Evolutionary conservation across 2,113 vertebrate genomes (phyloP), one percentile per base, ranked within the genome.

Genomic region (Apaloderma vittatum): DNA sequence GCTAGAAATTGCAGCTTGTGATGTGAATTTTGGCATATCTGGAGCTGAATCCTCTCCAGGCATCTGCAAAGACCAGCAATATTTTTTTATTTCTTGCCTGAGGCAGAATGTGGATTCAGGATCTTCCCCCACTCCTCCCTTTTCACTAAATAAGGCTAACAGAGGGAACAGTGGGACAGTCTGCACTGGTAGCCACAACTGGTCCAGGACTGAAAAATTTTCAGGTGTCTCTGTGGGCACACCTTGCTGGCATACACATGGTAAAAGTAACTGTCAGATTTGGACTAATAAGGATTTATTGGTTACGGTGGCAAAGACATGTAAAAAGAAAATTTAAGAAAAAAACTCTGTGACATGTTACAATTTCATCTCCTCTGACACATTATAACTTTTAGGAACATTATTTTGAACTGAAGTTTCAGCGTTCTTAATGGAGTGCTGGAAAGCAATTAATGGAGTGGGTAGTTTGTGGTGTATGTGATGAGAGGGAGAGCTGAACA

Each of bases 361-460:
- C 8, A 46, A 61, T 58, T 88, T 82, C 75, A 88, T 78, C 40
- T 59, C 30, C 20, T 34, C 52, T 66, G 49, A 76, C 62, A 87
- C 74, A 46, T 74, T 58, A 29, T 32, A 48, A 76, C 29, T 76
- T 93, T 83, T 54, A 86, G 43, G 46, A 63, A 16, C 51, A 18
- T 66, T 54, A 84, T 51, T 66, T 8, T 70, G n/a, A 93, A 73
- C 55, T 46, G n/a, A 91, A 66, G 51, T 66, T 75, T 66, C 81
- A 63, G 74, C 22, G 62, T 18, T 62, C 67, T 36, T 73, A 93
- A 73, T n/a, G 71, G 90, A 80, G 74, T 73, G 62, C 58, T 76
- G 36, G 45, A 86, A 79, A 94, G 40, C 58, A 83, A 70, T 86
- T 83, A 88, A 83, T 36, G 54, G 75, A 65, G 46, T 62, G 71